These are phyloP conservation scores for Falco berigora DNA, from an alignment of 2,797 vertebrate genomes.

Conservation along the genomic window DNA sequence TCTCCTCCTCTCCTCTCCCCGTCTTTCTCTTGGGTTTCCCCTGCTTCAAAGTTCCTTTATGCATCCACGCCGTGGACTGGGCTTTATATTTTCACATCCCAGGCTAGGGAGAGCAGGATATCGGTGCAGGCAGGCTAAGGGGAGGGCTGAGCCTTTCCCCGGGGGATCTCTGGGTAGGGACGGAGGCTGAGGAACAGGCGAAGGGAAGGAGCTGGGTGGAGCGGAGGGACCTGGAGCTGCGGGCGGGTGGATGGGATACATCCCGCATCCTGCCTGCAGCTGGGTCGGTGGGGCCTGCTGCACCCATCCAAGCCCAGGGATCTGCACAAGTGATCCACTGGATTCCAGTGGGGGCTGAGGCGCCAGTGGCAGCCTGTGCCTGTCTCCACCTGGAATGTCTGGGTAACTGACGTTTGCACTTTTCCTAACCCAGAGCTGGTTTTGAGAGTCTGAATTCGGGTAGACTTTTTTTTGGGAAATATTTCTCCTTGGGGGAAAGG, in stretches of 20 bases:
- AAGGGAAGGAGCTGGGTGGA: not conserved
- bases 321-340: not conserved
- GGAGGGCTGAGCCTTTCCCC: not conserved
- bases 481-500: not conserved
- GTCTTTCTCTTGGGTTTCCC: not conserved
- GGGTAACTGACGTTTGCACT: not conserved
- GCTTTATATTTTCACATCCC: not conserved
- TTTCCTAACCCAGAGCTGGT: not conserved
- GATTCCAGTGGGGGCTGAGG: not conserved
- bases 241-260: not conserved
- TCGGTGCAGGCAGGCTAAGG: not conserved
- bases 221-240: not conserved
- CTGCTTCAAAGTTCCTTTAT: not conserved
- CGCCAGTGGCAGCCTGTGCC: rapidly evolving
- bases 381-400: not conserved
- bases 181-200: not conserved
- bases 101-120: not conserved
- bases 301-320: not conserved
- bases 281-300: not conserved
- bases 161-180: not conserved
- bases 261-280: not conserved
- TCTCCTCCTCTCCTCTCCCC: not conserved
- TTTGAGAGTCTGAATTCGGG: not conserved
- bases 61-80: not conserved
- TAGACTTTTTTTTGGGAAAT: not conserved